These are phyloP conservation scores for Gopherus evgoodei DNA, from an alignment of 2,113 vertebrate genomes.

Conservation along the genomic window DNA sequence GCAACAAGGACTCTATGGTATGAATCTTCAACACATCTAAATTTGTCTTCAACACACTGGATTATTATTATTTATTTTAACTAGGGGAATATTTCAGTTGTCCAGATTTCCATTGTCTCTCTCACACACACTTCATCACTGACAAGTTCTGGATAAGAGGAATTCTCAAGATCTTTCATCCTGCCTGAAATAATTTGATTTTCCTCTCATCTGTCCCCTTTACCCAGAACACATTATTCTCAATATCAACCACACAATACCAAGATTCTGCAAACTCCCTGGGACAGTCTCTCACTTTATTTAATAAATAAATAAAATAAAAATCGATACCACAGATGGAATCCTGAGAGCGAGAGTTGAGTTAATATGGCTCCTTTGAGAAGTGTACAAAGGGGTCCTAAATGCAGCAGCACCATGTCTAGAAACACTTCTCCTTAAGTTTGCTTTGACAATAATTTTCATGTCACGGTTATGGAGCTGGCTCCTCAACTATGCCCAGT, in stretches of 20 bases:
- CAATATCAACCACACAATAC: neutral
- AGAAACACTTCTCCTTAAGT: neutral
- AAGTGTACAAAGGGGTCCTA: neutral
- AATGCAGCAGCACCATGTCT: neutral
- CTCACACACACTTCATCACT: neutral
- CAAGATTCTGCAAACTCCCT: neutral
- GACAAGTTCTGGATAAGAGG: neutral
- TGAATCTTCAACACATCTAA: neutral
- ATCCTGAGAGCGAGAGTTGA: neutral
- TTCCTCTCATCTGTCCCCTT: neutral
- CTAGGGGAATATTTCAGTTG: neutral
- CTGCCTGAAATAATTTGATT: neutral
- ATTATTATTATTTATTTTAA: neutral
- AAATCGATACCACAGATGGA: neutral
- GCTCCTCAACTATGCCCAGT: neutral
- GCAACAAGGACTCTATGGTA: too few relatives aligned
- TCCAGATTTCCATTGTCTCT: neutral
- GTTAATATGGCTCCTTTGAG: neutral
- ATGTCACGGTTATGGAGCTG: neutral
- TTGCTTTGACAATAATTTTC: neutral
- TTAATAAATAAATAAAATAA: too few relatives aligned
- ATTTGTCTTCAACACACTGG: neutral
- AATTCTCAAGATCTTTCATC: neutral
- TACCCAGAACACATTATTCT: neutral
- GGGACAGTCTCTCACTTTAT: neutral